Conservation (phyloP, 2,797 vertebrate species). For the Squalus acanthias region DNA sequence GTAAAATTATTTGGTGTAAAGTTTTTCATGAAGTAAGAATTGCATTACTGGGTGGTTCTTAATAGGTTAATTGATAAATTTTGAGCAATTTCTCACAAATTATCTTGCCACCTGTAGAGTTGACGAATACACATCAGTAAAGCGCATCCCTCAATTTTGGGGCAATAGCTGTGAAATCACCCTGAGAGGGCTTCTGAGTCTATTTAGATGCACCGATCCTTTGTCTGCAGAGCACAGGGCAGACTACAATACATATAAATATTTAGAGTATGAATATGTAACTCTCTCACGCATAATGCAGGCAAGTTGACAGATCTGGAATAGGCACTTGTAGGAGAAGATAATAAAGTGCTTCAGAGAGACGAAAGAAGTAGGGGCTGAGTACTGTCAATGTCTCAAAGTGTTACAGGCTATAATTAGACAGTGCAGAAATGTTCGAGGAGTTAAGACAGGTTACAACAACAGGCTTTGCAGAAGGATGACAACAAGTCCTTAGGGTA, state of each 20-base stretch:
- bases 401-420: constrained; percentile 75
- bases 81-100: not conserved
- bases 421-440: constrained; percentile 68
- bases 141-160: not conserved
- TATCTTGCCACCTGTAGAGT: not conserved
- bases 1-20: not conserved
- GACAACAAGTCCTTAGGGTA: constrained; percentile 38
- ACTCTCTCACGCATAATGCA: constrained; percentile 33
- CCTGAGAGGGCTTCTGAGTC: not conserved
- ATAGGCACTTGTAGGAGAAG: constrained; percentile 68
- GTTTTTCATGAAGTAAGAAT: not conserved
- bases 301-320: constrained; percentile 65
- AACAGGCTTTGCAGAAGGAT: constrained; percentile 41
- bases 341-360: constrained; percentile 77
- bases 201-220: not conserved
- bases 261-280: constrained; percentile 38
- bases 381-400: constrained; percentile 65
- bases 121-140: not conserved
- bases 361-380: constrained; percentile 76
- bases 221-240: not conserved
- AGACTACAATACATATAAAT: constrained; percentile 36
- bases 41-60: not conserved
- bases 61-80: not conserved
- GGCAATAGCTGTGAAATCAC: not conserved
- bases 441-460: constrained; percentile 61